Evolutionary conservation across 2,888 invertebrate species (phyloP), one percentile per base, ranked within the genome.

Genomic region (Euplexia lucipara): DNA sequence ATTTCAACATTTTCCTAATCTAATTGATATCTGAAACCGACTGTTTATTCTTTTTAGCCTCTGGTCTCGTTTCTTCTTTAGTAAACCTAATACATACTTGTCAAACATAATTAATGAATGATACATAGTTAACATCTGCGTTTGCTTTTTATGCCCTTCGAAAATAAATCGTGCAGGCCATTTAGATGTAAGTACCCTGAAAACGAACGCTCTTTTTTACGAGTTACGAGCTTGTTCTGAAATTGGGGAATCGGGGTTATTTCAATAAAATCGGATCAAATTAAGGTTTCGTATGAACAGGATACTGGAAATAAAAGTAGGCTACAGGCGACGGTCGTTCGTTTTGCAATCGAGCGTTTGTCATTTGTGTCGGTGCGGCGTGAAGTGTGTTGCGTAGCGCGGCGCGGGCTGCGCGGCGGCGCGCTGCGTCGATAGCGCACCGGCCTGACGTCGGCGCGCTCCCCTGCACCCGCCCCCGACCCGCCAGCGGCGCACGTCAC

Each of bases 331-430:
- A 84, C 81, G 80, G 72, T 57, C 75, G 75, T 88, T 86, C 86
- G 88, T 89, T 90, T 88, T 87, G 87, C 86, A 88, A 91, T 90
- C 83, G 86, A 88, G 89, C 92, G 90, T 92, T 91, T 91, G 88
- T 90, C 92, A 90, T 92, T 91, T 91, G 88, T 90, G 84, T 90
- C 83, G 82, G 86, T 86, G 79, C 72, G 83, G 75, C 52, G 86
- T 91, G 94, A 94, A 92, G 88, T 77, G 78, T 84, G 91, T 66
- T 41, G 87, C 87, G 84, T 79, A 81, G 81, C 83, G 81, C 83
- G 83, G 85, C 83, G 87, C 90, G 85, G 69, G 67, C 64, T 81
- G 85, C 85, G 87, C 86, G 85, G 86, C 83, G 86, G 78, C 82
- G 79, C 82, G 70, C 85, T 89, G 89, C 88, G 85, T 81, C 80